Evolutionary conservation across 1,140 invertebrate species (phyloP), one percentile per base, ranked within the genome.

Genomic region (Zaprionus davidi): DNA sequence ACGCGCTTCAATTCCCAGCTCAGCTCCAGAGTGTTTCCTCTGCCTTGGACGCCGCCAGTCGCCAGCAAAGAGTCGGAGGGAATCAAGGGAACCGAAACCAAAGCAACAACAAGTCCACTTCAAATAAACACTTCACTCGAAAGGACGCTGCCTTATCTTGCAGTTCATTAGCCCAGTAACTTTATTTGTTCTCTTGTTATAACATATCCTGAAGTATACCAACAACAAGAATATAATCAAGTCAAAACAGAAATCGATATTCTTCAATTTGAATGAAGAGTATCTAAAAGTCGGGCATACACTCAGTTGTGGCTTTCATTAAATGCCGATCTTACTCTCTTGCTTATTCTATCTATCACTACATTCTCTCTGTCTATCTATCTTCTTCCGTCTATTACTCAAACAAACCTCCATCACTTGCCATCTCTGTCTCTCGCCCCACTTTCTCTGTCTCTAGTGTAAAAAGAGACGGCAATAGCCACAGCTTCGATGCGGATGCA

Each of bases 1-100:
- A 88, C 81, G 74, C 84, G 84, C 84, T 88, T 90, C 85, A 90
- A 84, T 90, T 88, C 84, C 71, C 28, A 31, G 22, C 36, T 31
- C 36, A 49, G 13, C 17, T 3, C 28, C 49, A 56, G 17, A 55
- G 26, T 36, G 24, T 34, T 56, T 64, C 5, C 24, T 28, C 1
- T 12, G 22, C 36, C 5, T 28, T 0, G 26, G 36, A 13, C 36
- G 36, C 12, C 12, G 13, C 13, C 12, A 38, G 13, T 15, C 3
- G 36, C 38, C 13, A 41, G 13, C 13, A 13, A n/a, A 41, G 13
- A 15, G 0, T 41, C 38, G 5, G 2, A n/a, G 31, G 31, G 5
- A 41, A 41, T 41, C 5, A 12, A 41, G 38, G 5, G 13, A 41
- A n/a, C 38, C 38, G 13, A 44, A 44, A 44, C 15, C 4, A 11